Percentiles rank a stretch among this genome's conserved stretches.
Conservation (phyloP, 2,797 vertebrate species). For the Spinus olivaceus region DNA sequence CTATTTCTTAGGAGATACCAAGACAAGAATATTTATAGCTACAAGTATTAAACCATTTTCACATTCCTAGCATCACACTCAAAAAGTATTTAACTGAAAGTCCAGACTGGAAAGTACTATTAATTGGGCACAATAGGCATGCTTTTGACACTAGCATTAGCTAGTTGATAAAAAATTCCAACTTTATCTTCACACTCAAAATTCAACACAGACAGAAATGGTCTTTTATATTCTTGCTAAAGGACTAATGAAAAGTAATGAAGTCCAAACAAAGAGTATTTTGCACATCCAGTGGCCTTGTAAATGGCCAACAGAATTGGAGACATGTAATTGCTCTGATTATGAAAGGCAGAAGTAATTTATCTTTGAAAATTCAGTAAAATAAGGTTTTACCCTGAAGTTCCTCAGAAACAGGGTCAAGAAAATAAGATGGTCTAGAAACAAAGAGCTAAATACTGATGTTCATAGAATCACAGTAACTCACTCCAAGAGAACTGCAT, state of each 20-base stretch:
- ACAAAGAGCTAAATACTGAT: neutral
- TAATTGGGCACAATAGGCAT: fast-evolving
- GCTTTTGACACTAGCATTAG: neutral
- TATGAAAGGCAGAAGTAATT: neutral
- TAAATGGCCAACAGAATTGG: neutral
- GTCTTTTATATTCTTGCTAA: neutral
- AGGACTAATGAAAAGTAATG: neutral
- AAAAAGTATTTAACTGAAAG: neutral
- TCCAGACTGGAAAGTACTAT: neutral
- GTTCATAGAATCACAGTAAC: neutral
- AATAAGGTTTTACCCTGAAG: neutral
- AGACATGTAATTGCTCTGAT: neutral
- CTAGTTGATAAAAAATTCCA: neutral
- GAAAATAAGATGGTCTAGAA: neutral
- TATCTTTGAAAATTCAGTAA: neutral
- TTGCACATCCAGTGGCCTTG: neutral
- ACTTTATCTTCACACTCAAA: neutral
- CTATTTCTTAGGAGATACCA: neutral
- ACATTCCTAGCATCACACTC: neutral
- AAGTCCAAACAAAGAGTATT: neutral
- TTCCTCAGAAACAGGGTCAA: neutral
- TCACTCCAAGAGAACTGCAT: neutral
- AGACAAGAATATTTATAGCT: neutral
- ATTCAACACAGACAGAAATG: neutral
- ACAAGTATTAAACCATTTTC: neutral